Evolutionary conservation across 2,113 vertebrate genomes (phyloP).

Genomic region (Tyrannus savana): DNA sequence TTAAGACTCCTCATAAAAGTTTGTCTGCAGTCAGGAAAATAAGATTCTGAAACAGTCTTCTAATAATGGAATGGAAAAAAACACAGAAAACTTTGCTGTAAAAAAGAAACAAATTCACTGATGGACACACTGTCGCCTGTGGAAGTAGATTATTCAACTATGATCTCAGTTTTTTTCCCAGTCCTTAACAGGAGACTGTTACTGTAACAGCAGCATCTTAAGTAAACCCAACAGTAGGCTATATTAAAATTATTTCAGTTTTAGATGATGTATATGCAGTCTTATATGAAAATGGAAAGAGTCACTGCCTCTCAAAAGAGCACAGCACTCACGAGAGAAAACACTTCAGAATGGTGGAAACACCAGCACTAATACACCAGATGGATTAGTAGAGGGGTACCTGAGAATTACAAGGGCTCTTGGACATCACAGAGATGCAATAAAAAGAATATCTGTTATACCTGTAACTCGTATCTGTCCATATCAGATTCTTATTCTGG

Average conservation of each 20-base stretch:
- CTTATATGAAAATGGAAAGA: conserved; percentile 73
- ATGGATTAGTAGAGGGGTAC: conserved; percentile 58
- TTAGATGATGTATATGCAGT: conserved; percentile 69
- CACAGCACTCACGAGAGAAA: conserved; percentile 60
- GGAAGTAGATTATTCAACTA: background rate
- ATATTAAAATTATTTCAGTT: background rate
- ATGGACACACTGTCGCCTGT: background rate
- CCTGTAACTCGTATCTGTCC: conserved; percentile 63
- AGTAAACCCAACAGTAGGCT: background rate
- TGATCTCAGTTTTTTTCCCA: background rate
- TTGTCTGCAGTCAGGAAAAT: background rate
- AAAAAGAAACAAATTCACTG: background rate
- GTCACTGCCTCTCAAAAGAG: conserved; percentile 68
- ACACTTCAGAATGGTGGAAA: conserved; percentile 43
- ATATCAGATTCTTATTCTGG: conserved; percentile 71
- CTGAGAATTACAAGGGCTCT: conserved; percentile 58
- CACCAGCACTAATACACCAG: conserved; percentile 48
- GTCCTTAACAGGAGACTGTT: background rate
- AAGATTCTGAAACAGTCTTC: background rate
- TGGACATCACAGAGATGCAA: conserved; percentile 63
- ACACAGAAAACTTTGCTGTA: background rate
- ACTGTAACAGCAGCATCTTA: background rate
- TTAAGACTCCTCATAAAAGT: background rate
- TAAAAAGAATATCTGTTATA: conserved; percentile 64
- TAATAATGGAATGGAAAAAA: background rate